A percentile compares a stretch with the other conserved stretches of the same genome.
Evolutionary conservation across 2,888 invertebrate genomes (phyloP).

Genomic region (Chaetogeoica ovagalla): DNA sequence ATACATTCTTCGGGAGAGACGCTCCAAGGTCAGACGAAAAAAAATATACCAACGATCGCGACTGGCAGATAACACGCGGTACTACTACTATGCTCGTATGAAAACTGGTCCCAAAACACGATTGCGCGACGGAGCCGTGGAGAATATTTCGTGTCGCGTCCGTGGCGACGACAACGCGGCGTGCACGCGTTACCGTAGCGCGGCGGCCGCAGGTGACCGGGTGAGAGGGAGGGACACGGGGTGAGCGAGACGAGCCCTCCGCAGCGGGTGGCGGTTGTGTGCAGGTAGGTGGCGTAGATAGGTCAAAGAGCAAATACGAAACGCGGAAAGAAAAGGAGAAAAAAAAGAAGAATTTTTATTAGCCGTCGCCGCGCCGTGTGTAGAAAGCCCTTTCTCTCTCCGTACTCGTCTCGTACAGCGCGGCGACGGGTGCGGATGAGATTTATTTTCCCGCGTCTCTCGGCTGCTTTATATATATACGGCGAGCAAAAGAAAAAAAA

Average conservation of each 20-base stretch:
- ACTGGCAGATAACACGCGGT: constrained; percentile 48
- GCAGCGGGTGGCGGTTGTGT: constrained; percentile 29
- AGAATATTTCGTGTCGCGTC: neutral
- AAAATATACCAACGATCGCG: constrained; percentile 48
- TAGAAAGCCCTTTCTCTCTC: no score
- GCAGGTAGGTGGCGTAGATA: constrained; percentile 5
- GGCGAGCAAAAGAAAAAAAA: no score
- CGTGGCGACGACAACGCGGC: no score
- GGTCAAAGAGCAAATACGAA: neutral
- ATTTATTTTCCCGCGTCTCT: no score
- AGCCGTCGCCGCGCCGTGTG: no score
- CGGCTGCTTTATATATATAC: no score
- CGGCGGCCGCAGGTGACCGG: neutral
- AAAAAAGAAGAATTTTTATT: neutral
- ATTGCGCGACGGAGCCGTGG: constrained; percentile 11
- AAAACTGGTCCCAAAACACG: constrained; percentile 53
- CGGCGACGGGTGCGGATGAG: no score
- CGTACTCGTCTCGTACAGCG: no score
- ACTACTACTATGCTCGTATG: constrained; percentile 8
- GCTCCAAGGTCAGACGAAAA: constrained; percentile 49
- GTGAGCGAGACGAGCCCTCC: neutral
- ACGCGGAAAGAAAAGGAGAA: neutral
- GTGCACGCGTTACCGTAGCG: neutral
- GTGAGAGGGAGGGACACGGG: neutral
- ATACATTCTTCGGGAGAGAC: constrained; percentile 49